A percentile compares a stretch with the other conserved stretches of the same genome.
phyloP scores from a whole-genome alignment of 2,797 vertebrate genomes.

The Rhynchotus rufescens region DNA sequence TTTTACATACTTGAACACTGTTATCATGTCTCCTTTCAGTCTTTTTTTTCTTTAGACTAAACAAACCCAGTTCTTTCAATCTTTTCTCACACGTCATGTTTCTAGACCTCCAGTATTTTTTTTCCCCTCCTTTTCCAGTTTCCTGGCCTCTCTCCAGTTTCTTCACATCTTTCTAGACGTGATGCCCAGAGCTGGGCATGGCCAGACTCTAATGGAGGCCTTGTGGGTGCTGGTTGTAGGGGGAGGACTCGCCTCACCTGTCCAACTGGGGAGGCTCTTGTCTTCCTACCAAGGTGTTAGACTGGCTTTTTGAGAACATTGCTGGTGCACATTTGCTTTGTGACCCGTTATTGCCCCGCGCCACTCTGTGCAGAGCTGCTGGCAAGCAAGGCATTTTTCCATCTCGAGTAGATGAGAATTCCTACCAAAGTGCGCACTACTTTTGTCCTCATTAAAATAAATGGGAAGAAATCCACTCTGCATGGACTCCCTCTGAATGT shows the following conservation, averaged over 20 bases:
- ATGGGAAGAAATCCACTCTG: not conserved
- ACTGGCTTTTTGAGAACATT: not conserved
- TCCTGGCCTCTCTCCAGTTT: conserved; percentile 14
- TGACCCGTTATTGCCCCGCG: not conserved
- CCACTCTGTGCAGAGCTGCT: not conserved
- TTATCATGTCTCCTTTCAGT: conserved; percentile 56
- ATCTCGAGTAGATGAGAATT: not conserved
- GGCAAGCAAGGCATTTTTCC: not conserved
- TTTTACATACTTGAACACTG: conserved; percentile 60
- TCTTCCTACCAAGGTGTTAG: not conserved
- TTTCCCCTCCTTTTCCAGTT: not conserved
- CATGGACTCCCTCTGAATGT: not conserved
- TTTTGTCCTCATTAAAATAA: not conserved
- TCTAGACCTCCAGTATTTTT: conserved; percentile 9
- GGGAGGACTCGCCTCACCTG: not conserved
- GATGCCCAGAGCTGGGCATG: not conserved
- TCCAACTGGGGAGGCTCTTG: not conserved
- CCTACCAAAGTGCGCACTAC: not conserved
- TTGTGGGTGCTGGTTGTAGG: not conserved
- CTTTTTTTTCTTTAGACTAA: conserved; percentile 54
- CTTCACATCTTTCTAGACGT: conserved; percentile 24
- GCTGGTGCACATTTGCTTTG: not conserved
- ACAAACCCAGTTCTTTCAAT: conserved; percentile 67
- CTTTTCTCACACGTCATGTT: conserved; percentile 27
- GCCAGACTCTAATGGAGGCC: not conserved